These are phyloP conservation scores for Notothenia coriiceps DNA, from an alignment of 2,113 vertebrate species.

Conservation along the genomic window DNA sequence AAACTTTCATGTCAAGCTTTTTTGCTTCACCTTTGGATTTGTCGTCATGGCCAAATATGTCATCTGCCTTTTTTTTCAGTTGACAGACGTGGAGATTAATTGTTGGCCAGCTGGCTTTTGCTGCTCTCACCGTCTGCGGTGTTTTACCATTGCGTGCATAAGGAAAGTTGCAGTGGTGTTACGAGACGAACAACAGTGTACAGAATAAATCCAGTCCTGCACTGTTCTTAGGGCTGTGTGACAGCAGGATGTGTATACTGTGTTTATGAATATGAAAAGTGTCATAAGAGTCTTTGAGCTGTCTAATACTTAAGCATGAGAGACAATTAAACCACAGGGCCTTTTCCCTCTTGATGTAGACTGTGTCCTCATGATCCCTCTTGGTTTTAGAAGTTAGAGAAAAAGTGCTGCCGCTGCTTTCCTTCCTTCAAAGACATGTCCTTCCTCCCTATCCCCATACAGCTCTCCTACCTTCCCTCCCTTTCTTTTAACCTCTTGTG, in stretches of 20 bases:
- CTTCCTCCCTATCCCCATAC: conserved; percentile 18
- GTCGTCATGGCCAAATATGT: conserved; percentile 46
- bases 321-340: not conserved
- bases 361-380: conserved; percentile 51
- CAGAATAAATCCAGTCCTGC: conserved; percentile 2
- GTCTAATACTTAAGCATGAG: conserved; percentile 2
- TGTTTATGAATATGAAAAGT: not conserved
- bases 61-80: conserved; percentile 33
- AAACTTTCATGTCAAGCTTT: conserved; percentile 30
- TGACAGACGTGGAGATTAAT: conserved; percentile 33
- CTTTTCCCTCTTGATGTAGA: conserved; percentile 9
- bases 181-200: conserved; percentile 38
- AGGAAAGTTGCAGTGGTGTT: conserved; percentile 45
- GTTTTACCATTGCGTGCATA: conserved; percentile 25
- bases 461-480: conserved; percentile 26
- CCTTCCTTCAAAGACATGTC: conserved; percentile 62
- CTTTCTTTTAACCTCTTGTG: conserved; percentile 15
- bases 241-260: conserved; percentile 7
- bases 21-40: conserved; percentile 42
- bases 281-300: not conserved
- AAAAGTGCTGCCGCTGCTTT: conserved; percentile 38
- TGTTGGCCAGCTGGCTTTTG: conserved; percentile 31
- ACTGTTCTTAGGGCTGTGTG: conserved; percentile 1
- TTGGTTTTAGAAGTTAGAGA: conserved; percentile 48
- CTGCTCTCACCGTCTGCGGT: conserved; percentile 14